phyloP scores from a whole-genome alignment of 2,113 vertebrate species.

The Heliornis fulica region DNA sequence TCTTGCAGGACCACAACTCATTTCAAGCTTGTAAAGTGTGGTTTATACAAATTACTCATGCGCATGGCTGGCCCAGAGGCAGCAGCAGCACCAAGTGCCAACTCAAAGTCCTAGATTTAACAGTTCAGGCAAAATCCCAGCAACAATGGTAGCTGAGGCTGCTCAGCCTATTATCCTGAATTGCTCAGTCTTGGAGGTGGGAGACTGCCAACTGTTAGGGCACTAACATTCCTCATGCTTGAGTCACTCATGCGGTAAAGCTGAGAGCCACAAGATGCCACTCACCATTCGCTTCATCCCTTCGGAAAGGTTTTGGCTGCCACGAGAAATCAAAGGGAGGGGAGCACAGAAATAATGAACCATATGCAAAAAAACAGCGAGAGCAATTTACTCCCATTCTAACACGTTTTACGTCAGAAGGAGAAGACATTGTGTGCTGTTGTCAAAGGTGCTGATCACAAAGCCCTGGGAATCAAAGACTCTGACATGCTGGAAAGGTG shows the following conservation, averaged over 20 bases:
- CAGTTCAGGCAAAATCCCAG: neutral
- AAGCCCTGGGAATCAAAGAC: neutral
- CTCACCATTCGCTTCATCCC: neutral
- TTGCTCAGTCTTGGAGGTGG: neutral
- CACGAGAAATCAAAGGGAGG: neutral
- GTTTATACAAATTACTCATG: neutral
- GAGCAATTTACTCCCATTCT: constrained; percentile 31
- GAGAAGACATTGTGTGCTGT: neutral
- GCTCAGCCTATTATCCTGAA: neutral
- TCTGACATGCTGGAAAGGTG: neutral
- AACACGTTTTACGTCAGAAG: neutral
- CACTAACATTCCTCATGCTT: neutral
- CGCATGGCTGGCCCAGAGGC: neutral
- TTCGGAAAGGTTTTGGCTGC: neutral
- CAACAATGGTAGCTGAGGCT: neutral
- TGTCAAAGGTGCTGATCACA: constrained; percentile 45
- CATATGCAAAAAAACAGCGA: constrained; percentile 17
- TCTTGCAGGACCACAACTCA: neutral
- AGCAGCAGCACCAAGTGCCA: neutral
- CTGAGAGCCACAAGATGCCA: constrained; percentile 1
- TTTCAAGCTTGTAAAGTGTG: neutral
- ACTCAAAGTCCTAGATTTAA: neutral
- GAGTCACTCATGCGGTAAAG: constrained; percentile 3
- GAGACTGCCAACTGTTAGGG: neutral
- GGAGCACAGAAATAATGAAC: neutral